Base-by-base conservation (phyloP, 2,113 vertebrate genomes). In the Turnix velox region DNA sequence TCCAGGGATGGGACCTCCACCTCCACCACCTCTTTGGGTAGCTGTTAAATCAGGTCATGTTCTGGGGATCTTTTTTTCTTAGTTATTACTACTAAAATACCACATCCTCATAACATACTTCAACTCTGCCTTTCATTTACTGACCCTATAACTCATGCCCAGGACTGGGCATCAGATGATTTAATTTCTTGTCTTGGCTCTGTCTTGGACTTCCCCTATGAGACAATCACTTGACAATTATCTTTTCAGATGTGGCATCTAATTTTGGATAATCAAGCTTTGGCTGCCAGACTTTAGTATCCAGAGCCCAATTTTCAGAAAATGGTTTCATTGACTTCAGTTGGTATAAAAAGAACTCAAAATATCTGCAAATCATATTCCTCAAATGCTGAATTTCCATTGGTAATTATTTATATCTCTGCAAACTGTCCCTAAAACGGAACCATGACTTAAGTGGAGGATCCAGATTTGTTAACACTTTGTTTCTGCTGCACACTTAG, bases 11-110 rank as follows among this genome's bases (percentile, higher is more conserved):
- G n/a, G n/a, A n/a, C n/a, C n/a, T n/a, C n/a, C n/a, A n/a, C n/a
- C n/a, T n/a, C n/a, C n/a, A n/a, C n/a, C n/a, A n/a, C n/a, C n/a
- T n/a, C n/a, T n/a, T n/a, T n/a, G n/a, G n/a, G n/a, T n/a, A n/a
- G n/a, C n/a, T 72, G 43, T 85, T 90, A 97, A 94, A 74, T 82
- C 96, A 80, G 37, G 90, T 95, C 88, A 75, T 88, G 79, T 40
- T 93, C 87, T 79, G 66, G 58, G 46, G 74, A 30, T 11, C 15
- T 43, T 59, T 77, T 87, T 57, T 71, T 57, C 27, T 94, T 80
- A 94, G 82, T 80, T 94, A 96, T 78, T 96, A 87, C 94, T 96
- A 30, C 35, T 67, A 59, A 74, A 67, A 48, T 20, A n/a, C n/a
- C n/a, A n/a, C n/a, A n/a, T n/a, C n/a, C n/a, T n/a, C n/a, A n/a